Evolutionary conservation across 2,888 invertebrate species (phyloP).

Genomic region (Apantesis nais): DNA sequence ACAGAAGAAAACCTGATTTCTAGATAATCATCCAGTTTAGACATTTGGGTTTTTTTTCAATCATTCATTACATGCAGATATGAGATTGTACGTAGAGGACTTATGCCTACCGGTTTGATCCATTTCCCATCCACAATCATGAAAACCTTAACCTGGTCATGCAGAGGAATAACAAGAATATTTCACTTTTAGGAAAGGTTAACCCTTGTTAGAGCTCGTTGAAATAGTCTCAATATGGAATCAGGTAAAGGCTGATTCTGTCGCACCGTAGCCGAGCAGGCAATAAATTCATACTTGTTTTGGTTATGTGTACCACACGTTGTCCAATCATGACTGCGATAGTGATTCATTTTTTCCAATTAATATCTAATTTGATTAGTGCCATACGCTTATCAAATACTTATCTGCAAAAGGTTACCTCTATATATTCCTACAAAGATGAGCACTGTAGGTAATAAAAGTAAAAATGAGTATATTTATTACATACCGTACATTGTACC

Average conservation of each 20-base stretch:
- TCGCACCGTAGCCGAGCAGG: not conserved
- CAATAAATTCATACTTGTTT: not conserved
- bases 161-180: not conserved
- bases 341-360: not conserved
- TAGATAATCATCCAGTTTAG: too few species aligned
- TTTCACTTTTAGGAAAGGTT: not conserved
- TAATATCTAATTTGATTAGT: not conserved
- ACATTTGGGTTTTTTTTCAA: too few species aligned
- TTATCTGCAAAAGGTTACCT: not conserved
- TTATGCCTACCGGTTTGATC: too few species aligned
- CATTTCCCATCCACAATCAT: not conserved
- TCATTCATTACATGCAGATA: not conserved
- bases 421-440: not conserved
- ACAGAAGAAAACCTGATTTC: too few species aligned
- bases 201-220: too few species aligned
- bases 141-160: not conserved
- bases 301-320: not conserved
- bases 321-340: not conserved
- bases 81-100: not conserved
- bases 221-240: too few species aligned
- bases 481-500: too few species aligned
- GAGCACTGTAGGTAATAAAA: not conserved
- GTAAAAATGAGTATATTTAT: not conserved
- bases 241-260: too few species aligned
- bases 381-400: not conserved